Percentiles rank a stretch among this genome's conserved stretches.
Evolutionary conservation across 2,888 invertebrate genomes (phyloP).

Genomic region (Heliconius cydno): DNA sequence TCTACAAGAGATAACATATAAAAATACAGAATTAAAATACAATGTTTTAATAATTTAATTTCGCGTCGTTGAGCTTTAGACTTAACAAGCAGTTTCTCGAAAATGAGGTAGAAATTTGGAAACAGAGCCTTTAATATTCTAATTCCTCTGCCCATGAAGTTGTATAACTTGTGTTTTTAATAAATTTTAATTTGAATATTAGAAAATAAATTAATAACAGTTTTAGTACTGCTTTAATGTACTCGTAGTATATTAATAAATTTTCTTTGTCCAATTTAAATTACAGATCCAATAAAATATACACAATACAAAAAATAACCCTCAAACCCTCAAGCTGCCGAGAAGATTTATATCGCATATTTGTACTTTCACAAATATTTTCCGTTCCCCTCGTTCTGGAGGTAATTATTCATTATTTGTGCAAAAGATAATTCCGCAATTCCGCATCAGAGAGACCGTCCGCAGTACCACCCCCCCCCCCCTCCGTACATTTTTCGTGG

Average conservation of each 20-base stretch:
- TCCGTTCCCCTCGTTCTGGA: background rate
- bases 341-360: slow-evolving; percentile 9
- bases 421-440: slow-evolving; percentile 16
- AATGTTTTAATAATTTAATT: no score
- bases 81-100: no score
- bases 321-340: background rate
- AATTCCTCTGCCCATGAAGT: no score
- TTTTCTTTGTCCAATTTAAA: background rate
- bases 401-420: slow-evolving; percentile 9
- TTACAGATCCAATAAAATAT: background rate
- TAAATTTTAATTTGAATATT: background rate
- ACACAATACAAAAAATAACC: background rate
- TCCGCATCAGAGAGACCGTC: background rate
- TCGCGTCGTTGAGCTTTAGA: no score
- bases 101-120: no score
- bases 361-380: background rate
- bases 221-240: background rate
- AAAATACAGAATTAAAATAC: no score
- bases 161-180: no score
- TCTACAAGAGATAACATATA: no score
- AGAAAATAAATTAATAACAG: no score
- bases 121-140: no score
- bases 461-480: background rate
- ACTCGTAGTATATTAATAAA: background rate
- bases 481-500: slow-evolving; percentile 1